phyloP scores from a whole-genome alignment of 1,140 invertebrate species.

The Drosophila rhopaloa region DNA sequence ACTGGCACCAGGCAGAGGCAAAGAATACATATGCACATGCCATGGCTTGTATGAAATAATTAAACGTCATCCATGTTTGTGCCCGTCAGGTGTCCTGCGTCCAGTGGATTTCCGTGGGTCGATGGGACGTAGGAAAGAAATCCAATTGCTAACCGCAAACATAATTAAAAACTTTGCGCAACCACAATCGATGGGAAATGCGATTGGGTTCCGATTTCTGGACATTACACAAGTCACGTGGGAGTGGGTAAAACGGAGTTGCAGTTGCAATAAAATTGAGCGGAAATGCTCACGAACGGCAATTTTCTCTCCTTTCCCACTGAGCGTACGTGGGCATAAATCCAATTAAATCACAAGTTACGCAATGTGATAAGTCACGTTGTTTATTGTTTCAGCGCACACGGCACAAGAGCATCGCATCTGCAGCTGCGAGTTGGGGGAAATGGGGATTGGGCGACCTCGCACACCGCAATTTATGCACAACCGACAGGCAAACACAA shows the following conservation, averaged over 20 bases:
- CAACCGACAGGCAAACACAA: constrained; percentile 68
- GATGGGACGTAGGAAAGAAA: constrained; percentile 42
- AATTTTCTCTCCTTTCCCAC: not conserved
- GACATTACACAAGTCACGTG: constrained; percentile 36
- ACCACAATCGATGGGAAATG: constrained; percentile 70
- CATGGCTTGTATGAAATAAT: constrained; percentile 41
- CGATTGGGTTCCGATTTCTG: constrained; percentile 44
- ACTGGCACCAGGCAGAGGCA: constrained; percentile 14
- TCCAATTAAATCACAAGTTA: constrained; percentile 83
- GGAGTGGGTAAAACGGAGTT: constrained; percentile 12
- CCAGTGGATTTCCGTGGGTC: constrained; percentile 4
- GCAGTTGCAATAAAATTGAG: constrained; percentile 67
- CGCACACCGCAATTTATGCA: constrained; percentile 73
- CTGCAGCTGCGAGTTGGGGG: not conserved
- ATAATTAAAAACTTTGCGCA: constrained; percentile 81
- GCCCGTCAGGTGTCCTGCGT: constrained; percentile 49
- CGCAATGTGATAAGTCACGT: constrained; percentile 82
- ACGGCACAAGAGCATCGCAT: constrained; percentile 7
- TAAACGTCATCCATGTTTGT: constrained; percentile 41
- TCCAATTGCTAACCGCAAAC: constrained; percentile 81
- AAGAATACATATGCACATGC: constrained; percentile 1
- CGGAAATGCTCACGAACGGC: constrained; percentile 37
- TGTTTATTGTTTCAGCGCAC: constrained; percentile 76
- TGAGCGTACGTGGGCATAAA: constrained; percentile 67
- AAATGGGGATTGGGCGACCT: constrained; percentile 3